phyloP scores from a whole-genome alignment of 2,797 vertebrate genomes.

The Philypnodon macrostomus region DNA sequence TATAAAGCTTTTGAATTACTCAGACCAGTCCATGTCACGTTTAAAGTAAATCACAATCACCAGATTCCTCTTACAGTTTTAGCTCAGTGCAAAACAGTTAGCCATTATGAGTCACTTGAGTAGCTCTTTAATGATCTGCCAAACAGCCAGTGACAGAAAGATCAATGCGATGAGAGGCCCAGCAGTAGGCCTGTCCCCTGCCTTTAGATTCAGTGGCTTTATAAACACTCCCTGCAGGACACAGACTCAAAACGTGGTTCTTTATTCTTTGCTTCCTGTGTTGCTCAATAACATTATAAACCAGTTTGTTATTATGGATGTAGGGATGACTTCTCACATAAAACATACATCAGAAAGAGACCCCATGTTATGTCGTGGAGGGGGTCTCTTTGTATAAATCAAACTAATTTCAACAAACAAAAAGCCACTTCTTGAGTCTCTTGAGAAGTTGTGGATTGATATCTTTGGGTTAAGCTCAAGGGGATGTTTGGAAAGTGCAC shows the following conservation, averaged over 20 bases:
- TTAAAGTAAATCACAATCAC: too few species aligned
- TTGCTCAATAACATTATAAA: conserved; percentile 28
- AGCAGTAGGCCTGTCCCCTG: conserved; percentile 28
- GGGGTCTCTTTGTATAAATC: conserved; percentile 72
- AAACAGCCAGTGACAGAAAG: conserved; percentile 56
- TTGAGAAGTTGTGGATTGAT: conserved; percentile 55
- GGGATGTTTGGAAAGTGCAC: conserved; percentile 58
- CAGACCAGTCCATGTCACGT: too few species aligned
- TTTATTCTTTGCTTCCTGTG: conserved; percentile 18
- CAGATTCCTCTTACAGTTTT: not conserved
- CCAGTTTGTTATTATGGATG: conserved; percentile 17
- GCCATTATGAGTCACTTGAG: not conserved
- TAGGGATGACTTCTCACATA: conserved; percentile 48
- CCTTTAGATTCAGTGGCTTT: conserved; percentile 34
- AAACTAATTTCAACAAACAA: conserved; percentile 53
- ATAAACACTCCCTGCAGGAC: conserved; percentile 37
- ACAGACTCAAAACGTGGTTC: conserved; percentile 22
- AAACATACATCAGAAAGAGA: conserved; percentile 63
- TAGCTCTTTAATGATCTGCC: conserved; percentile 1
- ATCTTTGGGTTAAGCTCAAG: conserved; percentile 49
- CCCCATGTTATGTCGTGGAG: conserved; percentile 51
- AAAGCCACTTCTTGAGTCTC: conserved; percentile 61
- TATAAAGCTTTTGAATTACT: too few species aligned
- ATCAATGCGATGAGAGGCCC: conserved; percentile 41
- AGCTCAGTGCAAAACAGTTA: not conserved